Conservation (phyloP, 2,113 vertebrate species). For the Hydropotes inermis region DNA sequence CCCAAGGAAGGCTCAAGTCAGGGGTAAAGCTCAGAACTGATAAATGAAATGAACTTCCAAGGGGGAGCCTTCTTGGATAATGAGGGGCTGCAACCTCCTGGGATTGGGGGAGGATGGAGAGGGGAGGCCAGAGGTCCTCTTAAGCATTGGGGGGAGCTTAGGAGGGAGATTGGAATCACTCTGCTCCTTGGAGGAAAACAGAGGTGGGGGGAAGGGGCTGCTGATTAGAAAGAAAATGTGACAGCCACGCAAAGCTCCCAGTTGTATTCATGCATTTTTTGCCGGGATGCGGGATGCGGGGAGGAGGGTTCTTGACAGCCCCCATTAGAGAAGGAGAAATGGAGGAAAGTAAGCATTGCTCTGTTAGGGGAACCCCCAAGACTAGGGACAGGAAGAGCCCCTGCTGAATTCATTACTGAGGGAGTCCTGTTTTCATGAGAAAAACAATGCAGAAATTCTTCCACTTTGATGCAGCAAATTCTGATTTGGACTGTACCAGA, state of each 20-base stretch:
- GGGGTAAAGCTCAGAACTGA: slow-evolving; percentile 67
- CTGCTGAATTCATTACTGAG: slow-evolving; percentile 31
- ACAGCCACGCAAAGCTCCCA: slow-evolving; percentile 42
- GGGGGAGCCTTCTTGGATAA: slow-evolving; percentile 19
- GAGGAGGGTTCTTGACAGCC: slow-evolving; percentile 51
- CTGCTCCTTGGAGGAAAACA: slow-evolving; percentile 16
- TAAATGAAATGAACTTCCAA: slow-evolving; percentile 61
- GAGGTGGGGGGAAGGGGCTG: background rate
- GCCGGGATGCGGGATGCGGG: slow-evolving; percentile 55
- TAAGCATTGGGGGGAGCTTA: background rate
- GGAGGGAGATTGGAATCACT: background rate
- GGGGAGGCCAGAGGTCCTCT: slow-evolving; percentile 12
- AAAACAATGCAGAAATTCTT: slow-evolving; percentile 16
- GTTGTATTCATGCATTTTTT: slow-evolving; percentile 45
- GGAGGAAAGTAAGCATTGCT: slow-evolving; percentile 50
- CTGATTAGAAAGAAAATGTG: slow-evolving; percentile 65
- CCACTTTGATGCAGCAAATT: slow-evolving; percentile 52
- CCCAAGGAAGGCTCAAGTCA: background rate
- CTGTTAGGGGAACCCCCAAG: slow-evolving; percentile 3
- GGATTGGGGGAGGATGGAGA: background rate
- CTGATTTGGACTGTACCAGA: slow-evolving; percentile 37
- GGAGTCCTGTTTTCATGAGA: slow-evolving; percentile 10
- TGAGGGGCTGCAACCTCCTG: slow-evolving; percentile 50
- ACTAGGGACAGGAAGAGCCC: slow-evolving; percentile 7
- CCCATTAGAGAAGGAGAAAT: slow-evolving; percentile 57